Evolutionary conservation across 2,888 invertebrate species (phyloP).

Genomic region (Latrodectus hesperus): DNA sequence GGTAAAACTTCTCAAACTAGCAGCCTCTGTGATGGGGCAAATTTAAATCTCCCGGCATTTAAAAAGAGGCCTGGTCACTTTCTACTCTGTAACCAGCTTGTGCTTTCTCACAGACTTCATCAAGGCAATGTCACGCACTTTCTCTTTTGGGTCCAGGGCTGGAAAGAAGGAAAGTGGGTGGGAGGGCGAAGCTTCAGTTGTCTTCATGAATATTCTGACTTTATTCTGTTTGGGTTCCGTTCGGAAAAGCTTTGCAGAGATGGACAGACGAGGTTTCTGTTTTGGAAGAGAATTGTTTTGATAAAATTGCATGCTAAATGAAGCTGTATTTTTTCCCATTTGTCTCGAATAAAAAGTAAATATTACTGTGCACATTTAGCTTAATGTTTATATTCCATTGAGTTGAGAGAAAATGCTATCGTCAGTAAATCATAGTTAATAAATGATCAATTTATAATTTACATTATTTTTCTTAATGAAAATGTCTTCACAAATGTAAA

Average conservation of each 20-base stretch:
- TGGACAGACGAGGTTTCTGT: conserved; percentile 2
- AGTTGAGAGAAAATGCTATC: no score
- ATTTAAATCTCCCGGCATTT: conserved; percentile 45
- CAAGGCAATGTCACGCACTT: conserved; percentile 53
- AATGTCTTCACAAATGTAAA: no score
- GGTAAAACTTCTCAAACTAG: conserved; percentile 50
- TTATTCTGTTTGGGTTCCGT: conserved; percentile 23
- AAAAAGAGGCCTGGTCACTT: conserved; percentile 58
- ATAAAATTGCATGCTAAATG: background rate
- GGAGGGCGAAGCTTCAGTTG: conserved; percentile 34
- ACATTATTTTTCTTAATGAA: no score
- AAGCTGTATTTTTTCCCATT: background rate
- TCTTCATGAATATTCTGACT: conserved; percentile 62
- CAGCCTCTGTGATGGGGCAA: conserved; percentile 31
- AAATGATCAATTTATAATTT: no score
- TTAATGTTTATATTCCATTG: no score
- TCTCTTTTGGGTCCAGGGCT: background rate
- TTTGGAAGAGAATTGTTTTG: no score
- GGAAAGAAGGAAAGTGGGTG: background rate
- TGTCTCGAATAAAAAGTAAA: no score
- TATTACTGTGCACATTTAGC: no score
- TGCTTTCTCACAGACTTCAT: conserved; percentile 62
- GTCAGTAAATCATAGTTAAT: no score
- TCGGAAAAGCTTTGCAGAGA: conserved; percentile 22
- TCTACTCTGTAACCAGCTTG: conserved; percentile 35